Percentiles rank a stretch among this genome's conserved stretches.
These are phyloP conservation scores for Apaloderma vittatum DNA, from an alignment of 2,113 vertebrate species.

Conservation along the genomic window DNA sequence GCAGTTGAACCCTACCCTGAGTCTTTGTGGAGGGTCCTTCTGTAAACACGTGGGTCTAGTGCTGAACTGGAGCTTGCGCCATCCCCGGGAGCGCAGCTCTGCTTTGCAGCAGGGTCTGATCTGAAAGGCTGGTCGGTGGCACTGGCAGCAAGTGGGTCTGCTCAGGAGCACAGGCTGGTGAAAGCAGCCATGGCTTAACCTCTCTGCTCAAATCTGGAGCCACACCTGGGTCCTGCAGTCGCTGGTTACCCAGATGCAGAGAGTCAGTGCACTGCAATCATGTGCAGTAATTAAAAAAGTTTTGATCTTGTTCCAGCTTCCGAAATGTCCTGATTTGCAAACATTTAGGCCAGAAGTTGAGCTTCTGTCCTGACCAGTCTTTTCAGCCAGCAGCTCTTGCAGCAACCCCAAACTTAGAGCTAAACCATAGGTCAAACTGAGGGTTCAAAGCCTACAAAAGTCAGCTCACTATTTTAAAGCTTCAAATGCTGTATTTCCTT, in stretches of 20 bases:
- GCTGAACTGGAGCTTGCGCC: background rate
- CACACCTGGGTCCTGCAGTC: background rate
- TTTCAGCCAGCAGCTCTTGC: background rate
- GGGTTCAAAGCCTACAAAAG: background rate
- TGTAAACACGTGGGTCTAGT: background rate
- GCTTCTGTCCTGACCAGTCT: background rate
- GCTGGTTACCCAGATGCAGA: background rate
- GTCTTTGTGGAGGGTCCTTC: background rate
- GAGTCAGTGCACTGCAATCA: background rate
- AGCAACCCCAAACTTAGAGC: background rate
- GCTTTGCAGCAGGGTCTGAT: background rate
- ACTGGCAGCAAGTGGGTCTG: background rate
- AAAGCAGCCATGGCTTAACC: background rate
- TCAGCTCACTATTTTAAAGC: background rate
- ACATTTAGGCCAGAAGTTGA: background rate
- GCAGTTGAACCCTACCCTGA: background rate
- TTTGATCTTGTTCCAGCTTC: background rate
- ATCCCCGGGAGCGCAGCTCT: no score
- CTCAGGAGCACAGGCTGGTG: rapidly evolving
- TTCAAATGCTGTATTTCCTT: background rate
- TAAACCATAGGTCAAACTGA: background rate
- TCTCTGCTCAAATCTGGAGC: background rate
- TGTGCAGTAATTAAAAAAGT: background rate
- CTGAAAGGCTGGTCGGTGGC: background rate
- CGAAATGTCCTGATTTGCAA: background rate